A percentile compares a stretch with the other conserved stretches of the same genome.
phyloP scores from a whole-genome alignment of 2,797 vertebrate genomes.

The Paratrypauchen microcephalus region DNA sequence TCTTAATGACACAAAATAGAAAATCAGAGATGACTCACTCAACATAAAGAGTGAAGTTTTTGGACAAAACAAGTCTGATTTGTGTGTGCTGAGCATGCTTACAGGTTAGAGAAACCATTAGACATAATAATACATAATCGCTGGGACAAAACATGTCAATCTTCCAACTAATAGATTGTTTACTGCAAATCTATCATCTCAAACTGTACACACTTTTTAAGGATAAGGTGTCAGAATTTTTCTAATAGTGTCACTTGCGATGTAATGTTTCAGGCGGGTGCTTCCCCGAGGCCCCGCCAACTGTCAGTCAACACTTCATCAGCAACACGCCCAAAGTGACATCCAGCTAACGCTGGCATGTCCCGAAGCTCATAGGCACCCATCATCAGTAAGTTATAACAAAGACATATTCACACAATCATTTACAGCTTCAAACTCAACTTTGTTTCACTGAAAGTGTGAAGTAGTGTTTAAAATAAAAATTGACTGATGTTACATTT shows the following conservation, averaged over 20 bases:
- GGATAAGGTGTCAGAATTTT: slow-evolving; percentile 47
- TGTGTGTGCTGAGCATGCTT: no score
- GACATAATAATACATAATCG: slow-evolving; percentile 59
- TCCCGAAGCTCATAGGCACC: slow-evolving; percentile 26
- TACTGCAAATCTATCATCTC: slow-evolving; percentile 42
- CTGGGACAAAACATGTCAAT: slow-evolving; percentile 53
- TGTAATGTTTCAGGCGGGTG: slow-evolving; percentile 57
- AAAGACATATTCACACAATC: slow-evolving; percentile 8
- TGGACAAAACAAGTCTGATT: no score
- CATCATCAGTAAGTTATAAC: slow-evolving; percentile 45
- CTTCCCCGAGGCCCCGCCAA: slow-evolving; percentile 43
- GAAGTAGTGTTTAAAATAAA: neutral
- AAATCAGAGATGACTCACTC: neutral
- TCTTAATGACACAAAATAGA: neutral
- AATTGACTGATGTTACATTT: neutral
- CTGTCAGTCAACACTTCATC: slow-evolving; percentile 60
- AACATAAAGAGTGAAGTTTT: slow-evolving; percentile 17
- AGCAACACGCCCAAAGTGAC: slow-evolving; percentile 58
- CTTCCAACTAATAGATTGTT: slow-evolving; percentile 60
- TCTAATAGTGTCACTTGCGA: slow-evolving; percentile 54
- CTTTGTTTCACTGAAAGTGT: neutral
- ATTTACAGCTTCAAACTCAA: neutral
- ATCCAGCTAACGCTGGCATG: slow-evolving; percentile 37
- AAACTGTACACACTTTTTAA: slow-evolving; percentile 37
- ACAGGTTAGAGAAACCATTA: slow-evolving; percentile 54